These are phyloP conservation scores for Rhineura floridana DNA, from an alignment of 2,113 vertebrate genomes.

Conservation along the genomic window DNA sequence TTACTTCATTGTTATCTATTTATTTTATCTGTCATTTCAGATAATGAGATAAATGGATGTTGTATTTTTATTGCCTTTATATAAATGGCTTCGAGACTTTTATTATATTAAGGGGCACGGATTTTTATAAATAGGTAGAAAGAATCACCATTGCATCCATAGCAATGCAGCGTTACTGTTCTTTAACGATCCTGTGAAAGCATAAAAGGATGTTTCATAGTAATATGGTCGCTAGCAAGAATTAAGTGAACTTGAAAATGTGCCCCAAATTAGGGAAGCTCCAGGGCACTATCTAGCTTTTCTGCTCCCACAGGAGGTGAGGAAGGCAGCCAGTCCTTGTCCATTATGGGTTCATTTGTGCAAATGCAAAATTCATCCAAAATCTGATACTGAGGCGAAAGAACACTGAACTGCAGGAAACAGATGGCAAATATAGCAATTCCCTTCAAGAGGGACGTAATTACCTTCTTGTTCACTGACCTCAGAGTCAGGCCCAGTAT, in stretches of 20 bases:
- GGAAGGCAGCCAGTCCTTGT: not conserved
- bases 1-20: too few relatives aligned
- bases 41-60: too few relatives aligned
- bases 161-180: not conserved
- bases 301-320: too few relatives aligned
- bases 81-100: too few relatives aligned
- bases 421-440: not conserved
- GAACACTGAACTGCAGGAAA: not conserved
- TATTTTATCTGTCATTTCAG: too few relatives aligned
- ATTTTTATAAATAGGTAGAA: too few relatives aligned
- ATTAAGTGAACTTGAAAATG: not conserved
- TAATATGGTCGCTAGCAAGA: not conserved
- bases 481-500: not conserved
- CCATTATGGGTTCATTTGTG: not conserved
- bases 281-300: too few relatives aligned
- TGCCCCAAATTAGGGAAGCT: not conserved
- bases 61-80: too few relatives aligned
- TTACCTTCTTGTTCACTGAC: not conserved
- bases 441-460: not conserved
- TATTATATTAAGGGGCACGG: too few relatives aligned
- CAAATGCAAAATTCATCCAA: not conserved
- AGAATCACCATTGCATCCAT: not conserved
- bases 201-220: not conserved
- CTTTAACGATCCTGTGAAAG: not conserved
- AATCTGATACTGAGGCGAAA: not conserved